phyloP scores from a whole-genome alignment of 92 coral and sea anemone species.

The Heliopora coerulea region DNA sequence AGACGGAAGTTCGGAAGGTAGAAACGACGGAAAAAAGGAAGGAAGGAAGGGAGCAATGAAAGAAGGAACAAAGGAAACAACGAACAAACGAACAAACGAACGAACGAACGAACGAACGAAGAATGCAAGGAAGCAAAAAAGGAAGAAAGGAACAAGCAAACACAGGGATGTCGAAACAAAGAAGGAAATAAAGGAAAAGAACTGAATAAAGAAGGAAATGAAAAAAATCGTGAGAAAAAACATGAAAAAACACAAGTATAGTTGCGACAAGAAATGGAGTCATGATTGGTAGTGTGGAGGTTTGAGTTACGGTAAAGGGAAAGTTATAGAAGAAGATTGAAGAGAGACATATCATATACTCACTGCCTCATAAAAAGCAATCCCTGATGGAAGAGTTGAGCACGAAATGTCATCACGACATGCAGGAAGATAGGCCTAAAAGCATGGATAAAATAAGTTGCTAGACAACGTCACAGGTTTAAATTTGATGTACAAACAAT shows the following conservation, averaged over 20 bases:
- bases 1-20: not conserved
- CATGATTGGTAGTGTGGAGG: not conserved
- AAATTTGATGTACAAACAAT: too few relatives aligned
- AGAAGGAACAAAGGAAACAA: not conserved
- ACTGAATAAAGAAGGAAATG: too few relatives aligned
- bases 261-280: not conserved
- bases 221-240: too few relatives aligned
- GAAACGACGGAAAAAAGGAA: not conserved
- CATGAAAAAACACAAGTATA: too few relatives aligned
- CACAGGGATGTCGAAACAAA: not conserved
- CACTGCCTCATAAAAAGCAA: slow-evolving; percentile 72
- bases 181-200: not conserved
- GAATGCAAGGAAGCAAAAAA: not conserved
- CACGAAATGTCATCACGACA: slow-evolving; percentile 76
- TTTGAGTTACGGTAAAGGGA: not conserved
- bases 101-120: not conserved
- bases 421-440: slow-evolving; percentile 81
- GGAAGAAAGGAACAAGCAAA: not conserved
- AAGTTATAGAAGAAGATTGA: not conserved
- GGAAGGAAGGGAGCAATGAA: not conserved
- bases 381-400: slow-evolving; percentile 71
- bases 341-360: too few relatives aligned
- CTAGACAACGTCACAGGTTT: too few relatives aligned
- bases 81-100: not conserved
- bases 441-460: not conserved